Percentiles rank a stretch among this genome's conserved stretches.
These are phyloP conservation scores for Cyclophora punctaria DNA, from an alignment of 2,888 invertebrate species.

Conservation along the genomic window DNA sequence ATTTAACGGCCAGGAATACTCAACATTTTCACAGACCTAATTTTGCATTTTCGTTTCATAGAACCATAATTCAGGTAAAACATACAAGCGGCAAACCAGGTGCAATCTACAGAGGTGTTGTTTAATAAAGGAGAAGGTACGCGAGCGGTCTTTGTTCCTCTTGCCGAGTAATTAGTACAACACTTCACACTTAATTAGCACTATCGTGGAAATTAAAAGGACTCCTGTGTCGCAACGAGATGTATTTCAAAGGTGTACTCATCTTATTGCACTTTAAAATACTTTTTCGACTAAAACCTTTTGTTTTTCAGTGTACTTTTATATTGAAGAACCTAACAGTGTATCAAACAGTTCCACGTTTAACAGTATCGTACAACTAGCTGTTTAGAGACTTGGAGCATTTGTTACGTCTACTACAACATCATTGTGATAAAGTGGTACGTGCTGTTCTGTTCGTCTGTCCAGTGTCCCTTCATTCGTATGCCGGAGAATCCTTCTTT, in stretches of 20 bases:
- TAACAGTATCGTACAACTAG: slow-evolving; percentile 9
- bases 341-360: background rate
- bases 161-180: slow-evolving; percentile 37
- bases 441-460: slow-evolving; percentile 14
- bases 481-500: slow-evolving; percentile 22
- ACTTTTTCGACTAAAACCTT: background rate
- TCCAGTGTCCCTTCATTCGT: slow-evolving; percentile 27
- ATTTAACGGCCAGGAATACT: slow-evolving; percentile 12
- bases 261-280: background rate
- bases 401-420: slow-evolving; percentile 11
- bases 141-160: slow-evolving; percentile 34
- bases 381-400: slow-evolving; percentile 15
- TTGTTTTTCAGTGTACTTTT: background rate
- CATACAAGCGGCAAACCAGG: slow-evolving; percentile 27
- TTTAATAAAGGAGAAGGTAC: slow-evolving; percentile 29
- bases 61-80: slow-evolving; percentile 19
- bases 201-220: slow-evolving; percentile 41
- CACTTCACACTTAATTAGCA: slow-evolving; percentile 48
- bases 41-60: slow-evolving; percentile 16
- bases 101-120: slow-evolving; percentile 27
- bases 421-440: slow-evolving; percentile 24
- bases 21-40: slow-evolving; percentile 15
- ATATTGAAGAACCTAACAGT: background rate
- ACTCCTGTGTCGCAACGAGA: slow-evolving; percentile 19
- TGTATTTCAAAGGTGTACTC: slow-evolving; percentile 24